Evolutionary conservation across 2,113 vertebrate genomes (phyloP).

Genomic region (Apodemus sylvaticus): DNA sequence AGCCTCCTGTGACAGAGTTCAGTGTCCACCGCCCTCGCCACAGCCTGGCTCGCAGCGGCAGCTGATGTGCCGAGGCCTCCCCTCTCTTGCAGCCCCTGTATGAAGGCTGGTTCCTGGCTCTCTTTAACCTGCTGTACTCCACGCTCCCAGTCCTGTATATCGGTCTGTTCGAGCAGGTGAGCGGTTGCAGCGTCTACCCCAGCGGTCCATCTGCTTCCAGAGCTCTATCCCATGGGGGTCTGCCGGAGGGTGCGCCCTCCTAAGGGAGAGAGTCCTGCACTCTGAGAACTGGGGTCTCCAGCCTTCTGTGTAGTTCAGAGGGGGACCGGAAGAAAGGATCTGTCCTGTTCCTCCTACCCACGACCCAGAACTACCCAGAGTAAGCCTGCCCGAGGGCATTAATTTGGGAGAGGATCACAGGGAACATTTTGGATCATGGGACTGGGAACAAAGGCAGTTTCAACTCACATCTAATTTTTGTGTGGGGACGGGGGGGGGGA

Average conservation of each 20-base stretch:
- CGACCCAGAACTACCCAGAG: not conserved
- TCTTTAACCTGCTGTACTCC: conserved; percentile 92
- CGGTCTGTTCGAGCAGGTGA: conserved; percentile 94
- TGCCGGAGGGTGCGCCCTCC: not conserved
- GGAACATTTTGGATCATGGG: not conserved
- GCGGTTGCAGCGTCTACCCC: rapidly evolving
- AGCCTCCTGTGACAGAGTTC: not conserved
- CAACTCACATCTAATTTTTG: not conserved
- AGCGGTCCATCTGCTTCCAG: not conserved
- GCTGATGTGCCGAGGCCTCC: rapidly evolving
- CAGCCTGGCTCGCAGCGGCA: too few species aligned
- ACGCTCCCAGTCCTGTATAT: conserved; percentile 86
- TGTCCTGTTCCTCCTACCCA: not conserved
- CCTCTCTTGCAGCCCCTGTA: conserved; percentile 87
- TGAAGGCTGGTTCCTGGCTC: conserved; percentile 93
- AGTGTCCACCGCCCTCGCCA: too few species aligned
- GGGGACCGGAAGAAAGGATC: not conserved
- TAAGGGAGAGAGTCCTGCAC: not conserved
- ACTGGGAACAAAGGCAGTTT: not conserved
- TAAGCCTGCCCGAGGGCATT: not conserved
- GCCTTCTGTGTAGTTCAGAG: not conserved
- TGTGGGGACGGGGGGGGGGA: too few species aligned
- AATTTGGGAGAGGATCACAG: not conserved
- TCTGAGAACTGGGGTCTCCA: rapidly evolving
- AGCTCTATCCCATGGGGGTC: not conserved